Evolutionary conservation across 2,113 vertebrate species (phyloP).

Genomic region (Neodontobutis hainanensis): DNA sequence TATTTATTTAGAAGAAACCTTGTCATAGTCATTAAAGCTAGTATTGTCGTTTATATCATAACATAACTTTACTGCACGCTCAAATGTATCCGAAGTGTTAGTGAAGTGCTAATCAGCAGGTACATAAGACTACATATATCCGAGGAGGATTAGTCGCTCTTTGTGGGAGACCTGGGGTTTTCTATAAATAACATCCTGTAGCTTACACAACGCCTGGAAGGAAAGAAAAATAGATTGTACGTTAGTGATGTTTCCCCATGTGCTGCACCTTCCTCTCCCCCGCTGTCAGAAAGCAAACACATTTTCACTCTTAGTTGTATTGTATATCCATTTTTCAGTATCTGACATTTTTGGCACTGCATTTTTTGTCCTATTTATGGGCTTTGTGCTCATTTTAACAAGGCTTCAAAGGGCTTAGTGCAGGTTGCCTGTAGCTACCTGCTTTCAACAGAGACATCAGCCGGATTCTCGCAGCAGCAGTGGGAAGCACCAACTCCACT

Average conservation of each 20-base stretch:
- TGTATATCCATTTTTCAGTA: conserved; percentile 17
- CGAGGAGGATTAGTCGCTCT: background rate
- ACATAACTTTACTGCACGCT: conserved; percentile 2
- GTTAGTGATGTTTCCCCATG: too few relatives aligned
- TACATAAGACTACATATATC: background rate
- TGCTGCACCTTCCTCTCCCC: background rate
- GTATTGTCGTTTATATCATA: conserved; percentile 29
- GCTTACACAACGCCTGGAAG: background rate
- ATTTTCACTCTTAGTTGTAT: conserved; percentile 15
- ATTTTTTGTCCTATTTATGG: conserved; percentile 29
- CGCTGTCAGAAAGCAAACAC: background rate
- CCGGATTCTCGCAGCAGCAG: background rate
- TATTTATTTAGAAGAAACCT: conserved; percentile 43
- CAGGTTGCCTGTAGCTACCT: conserved; percentile 43
- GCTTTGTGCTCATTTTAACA: conserved; percentile 41
- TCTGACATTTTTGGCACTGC: conserved; percentile 5
- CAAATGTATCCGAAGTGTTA: conserved; percentile 2
- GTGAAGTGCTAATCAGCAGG: conserved; percentile 7
- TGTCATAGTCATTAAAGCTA: conserved; percentile 37
- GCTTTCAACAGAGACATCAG: conserved; percentile 23
- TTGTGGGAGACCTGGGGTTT: conserved; percentile 8
- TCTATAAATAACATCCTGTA: background rate
- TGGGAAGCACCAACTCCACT: background rate
- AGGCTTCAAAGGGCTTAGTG: conserved; percentile 46
- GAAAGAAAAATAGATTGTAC: background rate